Conservation (phyloP, 2,888 invertebrate genomes). For the Drosophila falleni region DNA sequence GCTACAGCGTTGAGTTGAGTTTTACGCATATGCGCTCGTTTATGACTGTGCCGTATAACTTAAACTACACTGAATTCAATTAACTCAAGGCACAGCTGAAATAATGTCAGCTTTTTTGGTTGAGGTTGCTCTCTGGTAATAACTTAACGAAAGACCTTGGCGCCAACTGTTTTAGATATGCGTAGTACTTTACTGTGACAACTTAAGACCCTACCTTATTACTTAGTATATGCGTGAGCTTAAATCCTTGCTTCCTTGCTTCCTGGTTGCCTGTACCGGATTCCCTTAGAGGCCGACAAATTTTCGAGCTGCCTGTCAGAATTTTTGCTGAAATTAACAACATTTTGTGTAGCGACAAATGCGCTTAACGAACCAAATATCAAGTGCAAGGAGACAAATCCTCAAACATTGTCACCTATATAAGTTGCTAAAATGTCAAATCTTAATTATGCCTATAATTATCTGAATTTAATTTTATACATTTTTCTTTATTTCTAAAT, state of each 20-base stretch:
- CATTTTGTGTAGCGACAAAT: not conserved
- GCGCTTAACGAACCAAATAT: not conserved
- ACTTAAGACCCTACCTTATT: slow-evolving; percentile 36
- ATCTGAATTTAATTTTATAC: not conserved
- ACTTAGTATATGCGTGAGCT: not conserved
- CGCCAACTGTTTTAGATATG: slow-evolving; percentile 41
- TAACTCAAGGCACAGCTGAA: slow-evolving; percentile 51
- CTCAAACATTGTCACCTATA: not conserved
- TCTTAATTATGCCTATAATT: not conserved
- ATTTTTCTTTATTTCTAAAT: no score
- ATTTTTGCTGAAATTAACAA: slow-evolving; percentile 44
- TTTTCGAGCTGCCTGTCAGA: slow-evolving; percentile 13
- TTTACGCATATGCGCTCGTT: slow-evolving; percentile 57
- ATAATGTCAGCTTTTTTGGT: slow-evolving; percentile 5
- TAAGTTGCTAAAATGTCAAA: not conserved
- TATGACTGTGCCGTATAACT: slow-evolving; percentile 60
- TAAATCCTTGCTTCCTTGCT: slow-evolving; percentile 8
- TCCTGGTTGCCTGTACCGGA: slow-evolving; percentile 18
- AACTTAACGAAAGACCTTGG: not conserved
- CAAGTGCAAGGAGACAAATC: not conserved
- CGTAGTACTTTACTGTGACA: slow-evolving; percentile 47
- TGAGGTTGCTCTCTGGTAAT: not conserved
- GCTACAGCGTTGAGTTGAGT: slow-evolving; percentile 32
- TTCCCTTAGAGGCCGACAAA: not conserved
- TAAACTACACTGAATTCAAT: slow-evolving; percentile 71